A percentile compares a stretch with the other conserved stretches of the same genome.
These are phyloP conservation scores for Ploceus nigricollis DNA, from an alignment of 2,113 vertebrate species.

Conservation along the genomic window DNA sequence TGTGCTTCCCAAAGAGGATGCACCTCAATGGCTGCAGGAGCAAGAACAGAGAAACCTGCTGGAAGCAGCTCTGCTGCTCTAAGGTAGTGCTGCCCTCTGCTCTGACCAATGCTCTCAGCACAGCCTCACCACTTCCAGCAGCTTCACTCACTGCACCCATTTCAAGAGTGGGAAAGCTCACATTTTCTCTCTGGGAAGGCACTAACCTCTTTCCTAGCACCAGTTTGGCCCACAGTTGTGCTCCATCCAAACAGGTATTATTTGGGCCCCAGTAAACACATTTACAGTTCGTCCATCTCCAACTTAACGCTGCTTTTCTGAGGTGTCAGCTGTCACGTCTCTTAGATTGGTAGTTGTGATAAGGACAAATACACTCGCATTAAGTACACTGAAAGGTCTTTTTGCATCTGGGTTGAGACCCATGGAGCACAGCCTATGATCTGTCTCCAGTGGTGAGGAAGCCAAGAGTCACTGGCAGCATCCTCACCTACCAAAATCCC, in stretches of 20 bases:
- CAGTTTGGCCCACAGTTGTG: background rate
- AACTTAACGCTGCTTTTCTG: background rate
- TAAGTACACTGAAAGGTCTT: background rate
- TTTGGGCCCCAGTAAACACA: background rate
- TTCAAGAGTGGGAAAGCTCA: background rate
- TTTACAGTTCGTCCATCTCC: rapidly evolving
- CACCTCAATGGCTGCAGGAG: background rate
- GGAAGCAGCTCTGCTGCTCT: background rate
- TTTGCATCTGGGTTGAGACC: background rate
- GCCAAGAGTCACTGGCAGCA: background rate
- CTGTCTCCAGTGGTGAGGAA: background rate
- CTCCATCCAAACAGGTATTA: background rate
- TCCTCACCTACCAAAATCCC: background rate
- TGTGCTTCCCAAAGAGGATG: background rate
- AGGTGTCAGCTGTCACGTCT: background rate
- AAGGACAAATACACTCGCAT: background rate
- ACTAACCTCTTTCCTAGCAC: background rate
- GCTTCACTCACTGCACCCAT: background rate
- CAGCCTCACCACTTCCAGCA: background rate
- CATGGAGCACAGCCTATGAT: background rate
- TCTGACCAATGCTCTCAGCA: rapidly evolving
- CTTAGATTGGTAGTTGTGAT: background rate
- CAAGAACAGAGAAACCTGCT: background rate
- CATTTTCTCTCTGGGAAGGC: background rate
- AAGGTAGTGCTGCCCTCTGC: background rate